These are phyloP conservation scores for Leucophenga maculata DNA, from an alignment of 2,888 invertebrate genomes.

Conservation along the genomic window DNA sequence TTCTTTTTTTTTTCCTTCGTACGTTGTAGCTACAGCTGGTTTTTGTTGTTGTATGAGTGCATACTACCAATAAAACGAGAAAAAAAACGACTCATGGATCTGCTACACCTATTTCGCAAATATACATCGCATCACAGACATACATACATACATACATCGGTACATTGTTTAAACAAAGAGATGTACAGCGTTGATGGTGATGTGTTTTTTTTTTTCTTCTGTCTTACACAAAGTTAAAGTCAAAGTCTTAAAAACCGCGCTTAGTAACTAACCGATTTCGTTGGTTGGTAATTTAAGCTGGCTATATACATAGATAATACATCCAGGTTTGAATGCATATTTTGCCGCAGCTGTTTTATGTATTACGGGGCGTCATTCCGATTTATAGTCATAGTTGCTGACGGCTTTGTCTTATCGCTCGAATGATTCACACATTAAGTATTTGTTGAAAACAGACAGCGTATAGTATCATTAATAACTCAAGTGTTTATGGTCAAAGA, in stretches of 20 bases:
- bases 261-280: constrained; percentile 31
- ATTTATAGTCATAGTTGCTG: constrained; percentile 10
- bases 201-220: constrained; percentile 1
- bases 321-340: not conserved
- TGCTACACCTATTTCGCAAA: constrained; percentile 1
- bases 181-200: not conserved
- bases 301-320: constrained; percentile 35
- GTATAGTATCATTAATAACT: not conserved
- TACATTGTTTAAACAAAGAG: constrained; percentile 21
- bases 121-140: not conserved
- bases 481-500: not conserved
- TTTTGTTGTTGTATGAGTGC: constrained; percentile 15
- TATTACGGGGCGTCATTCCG: constrained; percentile 25
- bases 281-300: constrained; percentile 38
- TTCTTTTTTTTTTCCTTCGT: constrained; percentile 40
- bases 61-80: constrained; percentile 1
- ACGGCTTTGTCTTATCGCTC: constrained; percentile 18
- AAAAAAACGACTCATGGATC: not conserved
- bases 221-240: constrained; percentile 1
- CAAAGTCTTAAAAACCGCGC: constrained; percentile 18
- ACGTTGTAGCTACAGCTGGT: constrained; percentile 52
- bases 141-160: not conserved
- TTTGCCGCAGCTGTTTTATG: not conserved
- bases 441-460: not conserved
- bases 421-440: constrained; percentile 48